These are phyloP conservation scores for Psittacara wagleri DNA, from an alignment of 2,113 vertebrate genomes.

Conservation along the genomic window DNA sequence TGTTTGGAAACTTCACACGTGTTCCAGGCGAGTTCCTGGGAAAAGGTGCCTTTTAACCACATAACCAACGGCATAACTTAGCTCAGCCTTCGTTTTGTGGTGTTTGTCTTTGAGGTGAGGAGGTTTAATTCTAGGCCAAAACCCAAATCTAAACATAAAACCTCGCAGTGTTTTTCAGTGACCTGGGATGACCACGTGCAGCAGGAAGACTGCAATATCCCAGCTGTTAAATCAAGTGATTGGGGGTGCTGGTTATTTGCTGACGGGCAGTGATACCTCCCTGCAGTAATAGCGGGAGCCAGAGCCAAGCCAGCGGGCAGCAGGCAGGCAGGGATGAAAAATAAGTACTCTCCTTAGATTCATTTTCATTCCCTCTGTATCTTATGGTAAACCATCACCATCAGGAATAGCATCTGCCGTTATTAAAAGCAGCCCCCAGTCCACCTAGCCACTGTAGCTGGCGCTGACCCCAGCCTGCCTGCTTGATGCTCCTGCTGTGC, in stretches of 20 bases:
- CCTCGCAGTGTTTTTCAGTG: not conserved
- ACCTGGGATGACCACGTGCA: not conserved
- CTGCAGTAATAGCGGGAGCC: not conserved
- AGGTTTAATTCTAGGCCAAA: not conserved
- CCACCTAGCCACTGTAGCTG: not conserved
- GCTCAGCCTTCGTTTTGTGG: not conserved
- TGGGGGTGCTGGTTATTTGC: not conserved
- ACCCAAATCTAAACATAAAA: not conserved
- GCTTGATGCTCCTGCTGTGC: not conserved
- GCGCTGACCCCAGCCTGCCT: not conserved
- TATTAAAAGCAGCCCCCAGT: slow-evolving; percentile 40
- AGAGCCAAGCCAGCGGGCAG: not conserved
- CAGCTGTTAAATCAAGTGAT: not conserved
- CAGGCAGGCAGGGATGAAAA: not conserved
- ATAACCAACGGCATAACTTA: no score
- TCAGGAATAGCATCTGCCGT: not conserved
- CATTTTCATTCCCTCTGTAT: not conserved
- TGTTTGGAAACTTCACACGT: not conserved
- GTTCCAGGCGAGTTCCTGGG: not conserved
- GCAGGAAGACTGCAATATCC: not conserved
- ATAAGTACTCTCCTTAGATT: not conserved
- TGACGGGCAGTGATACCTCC: not conserved
- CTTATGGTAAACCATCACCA: not conserved
- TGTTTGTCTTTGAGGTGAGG: not conserved
- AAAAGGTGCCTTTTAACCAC: not conserved